Evolutionary conservation across 2,888 invertebrate genomes (phyloP), one percentile per base, ranked within the genome.

Genomic region (Penaeus monodon): DNA sequence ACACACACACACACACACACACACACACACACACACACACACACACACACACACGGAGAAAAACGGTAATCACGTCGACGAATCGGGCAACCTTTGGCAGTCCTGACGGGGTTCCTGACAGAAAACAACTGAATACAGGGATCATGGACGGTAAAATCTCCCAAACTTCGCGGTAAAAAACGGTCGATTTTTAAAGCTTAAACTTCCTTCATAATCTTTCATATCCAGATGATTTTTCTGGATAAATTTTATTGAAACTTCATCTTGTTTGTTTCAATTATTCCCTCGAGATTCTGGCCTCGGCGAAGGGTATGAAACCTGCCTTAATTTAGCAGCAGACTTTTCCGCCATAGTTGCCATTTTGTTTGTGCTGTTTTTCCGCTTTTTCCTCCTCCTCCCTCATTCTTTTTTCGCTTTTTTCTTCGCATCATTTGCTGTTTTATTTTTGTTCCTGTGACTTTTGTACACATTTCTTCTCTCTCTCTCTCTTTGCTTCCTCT

Each of bases 201-300:
- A 84, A 84, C 84, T 84, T 84, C 84, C 84, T 84, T 84, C 84
- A 84, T 84, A 84, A 84, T 84, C 84, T 84, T 84, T 84, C 84
- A 84, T 84, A 84, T 84, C 84, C 84, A 49, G 77, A 66, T 66
- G 77, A 84, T 77, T 84, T 84, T 84, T 84, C 24, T 20, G 77
- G 10, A 65, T 33, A 66, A 44, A 84, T 84, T 84, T 84, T 84
- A 77, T 20, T 29, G 74, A 66, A 84, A 84, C 66, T 83, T 84
- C 84, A 84, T 84, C 84, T 57, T 84, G 84, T 84, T 84, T 84
- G 83, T 84, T 84, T 84, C 84, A 77, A 84, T 84, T 84, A 77
- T 66, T 84, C 84, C 66, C 83, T 17, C 22, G 66, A 63, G 84
- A 77, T 84, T 77, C 77, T 49, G 65, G 65, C 17, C 33, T 29